These are phyloP conservation scores for Chydorus sphaericus DNA, from an alignment of 2,888 invertebrate genomes.

Conservation along the genomic window DNA sequence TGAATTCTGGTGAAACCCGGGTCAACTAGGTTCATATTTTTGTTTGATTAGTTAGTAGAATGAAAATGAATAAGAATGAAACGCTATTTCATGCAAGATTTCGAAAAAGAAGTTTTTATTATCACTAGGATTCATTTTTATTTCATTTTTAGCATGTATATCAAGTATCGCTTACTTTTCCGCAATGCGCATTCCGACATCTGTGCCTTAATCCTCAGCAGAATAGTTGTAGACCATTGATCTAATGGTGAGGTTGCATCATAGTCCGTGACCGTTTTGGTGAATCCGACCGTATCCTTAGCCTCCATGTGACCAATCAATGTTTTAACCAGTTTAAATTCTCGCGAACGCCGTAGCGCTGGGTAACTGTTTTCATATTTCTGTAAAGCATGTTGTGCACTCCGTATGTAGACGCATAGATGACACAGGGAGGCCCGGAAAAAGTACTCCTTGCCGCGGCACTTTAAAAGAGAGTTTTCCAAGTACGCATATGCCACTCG, in stretches of 20 bases:
- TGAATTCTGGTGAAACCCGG: too few relatives aligned
- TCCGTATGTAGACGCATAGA: slow-evolving; percentile 83
- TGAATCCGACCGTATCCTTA: slow-evolving; percentile 87
- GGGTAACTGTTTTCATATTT: slow-evolving; percentile 89
- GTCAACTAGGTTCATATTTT: too few relatives aligned
- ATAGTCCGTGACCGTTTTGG: slow-evolving; percentile 86
- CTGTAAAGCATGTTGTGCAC: slow-evolving; percentile 86
- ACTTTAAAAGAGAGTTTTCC: slow-evolving; percentile 89
- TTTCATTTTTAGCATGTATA: too few relatives aligned
- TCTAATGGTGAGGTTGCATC: slow-evolving; percentile 93
- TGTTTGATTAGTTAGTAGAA: too few relatives aligned
- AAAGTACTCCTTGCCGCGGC: slow-evolving; percentile 97
- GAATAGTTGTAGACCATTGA: slow-evolving; percentile 92
- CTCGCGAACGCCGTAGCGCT: slow-evolving; percentile 82
- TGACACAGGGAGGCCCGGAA: slow-evolving; percentile 94
- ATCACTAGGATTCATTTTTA: too few relatives aligned
- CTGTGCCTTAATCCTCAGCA: slow-evolving; percentile 88
- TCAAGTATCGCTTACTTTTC: too few relatives aligned
- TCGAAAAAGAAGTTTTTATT: too few relatives aligned
- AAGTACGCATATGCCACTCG: slow-evolving; percentile 79
- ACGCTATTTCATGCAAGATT: too few relatives aligned
- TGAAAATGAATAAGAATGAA: too few relatives aligned
- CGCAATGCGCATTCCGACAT: too few relatives aligned
- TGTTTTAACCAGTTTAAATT: slow-evolving; percentile 81
- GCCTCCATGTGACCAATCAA: slow-evolving; percentile 50